Percentiles rank a stretch among this genome's conserved stretches.
These are phyloP conservation scores for Salvelinus fontinalis DNA, from an alignment of 2,113 vertebrate genomes.

Conservation along the genomic window DNA sequence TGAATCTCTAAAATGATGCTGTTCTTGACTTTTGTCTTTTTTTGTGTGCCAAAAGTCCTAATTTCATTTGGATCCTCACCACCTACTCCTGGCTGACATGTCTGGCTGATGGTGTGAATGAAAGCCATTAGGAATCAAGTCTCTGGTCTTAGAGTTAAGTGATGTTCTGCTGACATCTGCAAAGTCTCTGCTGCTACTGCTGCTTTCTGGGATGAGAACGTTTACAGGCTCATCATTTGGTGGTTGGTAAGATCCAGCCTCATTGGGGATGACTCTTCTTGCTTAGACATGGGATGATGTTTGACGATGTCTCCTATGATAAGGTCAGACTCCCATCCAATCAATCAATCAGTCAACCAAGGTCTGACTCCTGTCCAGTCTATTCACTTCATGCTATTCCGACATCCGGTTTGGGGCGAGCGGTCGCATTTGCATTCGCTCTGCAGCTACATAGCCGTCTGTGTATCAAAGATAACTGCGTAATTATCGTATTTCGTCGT, in stretches of 20 bases:
- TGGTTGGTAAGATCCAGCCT: neutral
- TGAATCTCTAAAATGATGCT: no score
- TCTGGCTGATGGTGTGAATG: neutral
- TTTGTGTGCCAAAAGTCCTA: no score
- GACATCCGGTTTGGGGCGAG: no score
- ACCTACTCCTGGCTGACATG: neutral
- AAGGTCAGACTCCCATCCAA: conserved; percentile 74
- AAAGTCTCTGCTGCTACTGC: neutral
- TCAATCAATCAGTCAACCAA: conserved; percentile 54
- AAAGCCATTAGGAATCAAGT: neutral
- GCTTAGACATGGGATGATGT: conserved; percentile 69
- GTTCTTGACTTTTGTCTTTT: no score
- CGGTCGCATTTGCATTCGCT: no score
- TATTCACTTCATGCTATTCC: no score
- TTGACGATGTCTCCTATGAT: conserved; percentile 88
- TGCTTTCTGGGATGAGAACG: neutral
- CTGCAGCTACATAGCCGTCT: no score
- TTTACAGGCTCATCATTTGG: neutral
- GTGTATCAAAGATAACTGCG: no score
- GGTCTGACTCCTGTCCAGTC: conserved; percentile 60
- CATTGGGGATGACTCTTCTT: neutral
- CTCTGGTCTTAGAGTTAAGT: neutral
- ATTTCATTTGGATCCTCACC: neutral
- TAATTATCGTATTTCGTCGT: no score
- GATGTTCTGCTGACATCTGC: conserved; percentile 4